Evolutionary conservation across 2,888 invertebrate species (phyloP), one percentile per base, ranked within the genome.

Genomic region (Ganaspis brasiliensis): DNA sequence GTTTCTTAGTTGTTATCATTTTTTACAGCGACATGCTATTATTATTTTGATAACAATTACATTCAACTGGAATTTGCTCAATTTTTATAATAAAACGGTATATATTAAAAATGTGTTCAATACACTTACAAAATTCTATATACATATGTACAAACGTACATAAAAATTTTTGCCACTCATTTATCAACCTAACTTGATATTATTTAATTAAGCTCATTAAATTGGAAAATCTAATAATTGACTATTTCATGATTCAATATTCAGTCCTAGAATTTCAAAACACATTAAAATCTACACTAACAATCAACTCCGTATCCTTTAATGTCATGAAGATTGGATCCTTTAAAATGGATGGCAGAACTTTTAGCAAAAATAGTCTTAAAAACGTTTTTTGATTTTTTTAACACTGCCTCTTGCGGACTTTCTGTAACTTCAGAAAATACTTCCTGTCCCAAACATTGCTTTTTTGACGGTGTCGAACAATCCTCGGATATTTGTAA

Each of bases 321-420:
- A 56, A 91, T 87, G 52, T 88, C 86, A 74, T 87, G 85, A 16
- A 91, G 84, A 80, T 91, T 91, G 1, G 91, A 88, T 1, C 91
- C 91, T 49, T 82, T 82, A 63, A 91, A 91, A 19, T 88, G 56
- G 26, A 83, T 74, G 55, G 86, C 74, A 0, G 88, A 86, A 72
- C 84, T 87, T 70, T 80, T 83, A 10, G 85, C 70, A 45, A 91
- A 90, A 45, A 89, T 79, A n/a, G 84, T 75, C 72, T 82, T 88
- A 24, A 91, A 79, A 4, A 85, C 79, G 74, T 79, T 87, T 74
- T 87, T 90, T 0, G 79, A 57, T 31, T 81, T 80, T 21, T 63
- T 73, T 24, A 45, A 14, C 2, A 45, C 14, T 10, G 5, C 24
- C 24, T 49, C 45, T 6, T 40, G 40, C n/a, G 67, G 67, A 67